Base-by-base conservation (phyloP, 2,888 invertebrate genomes). In the Auanema freiburgensis region DNA sequence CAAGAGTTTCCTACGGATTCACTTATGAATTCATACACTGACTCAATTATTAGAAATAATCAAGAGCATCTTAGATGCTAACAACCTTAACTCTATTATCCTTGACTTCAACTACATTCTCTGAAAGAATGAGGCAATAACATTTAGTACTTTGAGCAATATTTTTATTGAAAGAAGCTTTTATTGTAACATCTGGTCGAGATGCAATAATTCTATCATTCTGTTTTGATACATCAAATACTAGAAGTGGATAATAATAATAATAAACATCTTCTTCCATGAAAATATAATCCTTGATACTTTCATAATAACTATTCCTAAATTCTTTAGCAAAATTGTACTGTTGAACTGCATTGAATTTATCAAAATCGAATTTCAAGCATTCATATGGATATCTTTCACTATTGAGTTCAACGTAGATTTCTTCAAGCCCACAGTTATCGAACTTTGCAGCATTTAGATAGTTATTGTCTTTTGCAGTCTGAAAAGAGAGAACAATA, bases 321-420 rank as follows among this genome's bases (percentile, higher is more conserved):
- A 72, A 72, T 54, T 71, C 72, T 74, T 72, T 72, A 42, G 73
- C 73, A 67, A 73, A 73, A 60, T 73, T 74, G 59, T 74, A 74
- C 59, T 74, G 74, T 60, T 74, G 71, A 51, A 74, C 74, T 40
- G 65, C 68, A 59, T 73, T 71, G 43, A 69, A 74, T 53, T 68
- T 75, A 40, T 64, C 67, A 65, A 74, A 74, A 57, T 74, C 69
- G 64, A 76, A 73, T 51, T 65, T 73, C 16, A 75, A 60, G 59
- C 74, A 76, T 59, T 74, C 74, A 64, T 74, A 63, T 49, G 74
- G 74, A 67, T 75, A 75, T 63, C 75, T 69, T 50, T 74, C 74
- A 12, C 49, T 46, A 55, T 74, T 76, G 12, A 74, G 24, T 57
- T 74, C 74, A 57, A 74, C 74, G 66, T 76, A 72, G 56, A 72